These are phyloP conservation scores for Sebastes matsubarae DNA, from an alignment of 2,797 vertebrate species.

Conservation along the genomic window DNA sequence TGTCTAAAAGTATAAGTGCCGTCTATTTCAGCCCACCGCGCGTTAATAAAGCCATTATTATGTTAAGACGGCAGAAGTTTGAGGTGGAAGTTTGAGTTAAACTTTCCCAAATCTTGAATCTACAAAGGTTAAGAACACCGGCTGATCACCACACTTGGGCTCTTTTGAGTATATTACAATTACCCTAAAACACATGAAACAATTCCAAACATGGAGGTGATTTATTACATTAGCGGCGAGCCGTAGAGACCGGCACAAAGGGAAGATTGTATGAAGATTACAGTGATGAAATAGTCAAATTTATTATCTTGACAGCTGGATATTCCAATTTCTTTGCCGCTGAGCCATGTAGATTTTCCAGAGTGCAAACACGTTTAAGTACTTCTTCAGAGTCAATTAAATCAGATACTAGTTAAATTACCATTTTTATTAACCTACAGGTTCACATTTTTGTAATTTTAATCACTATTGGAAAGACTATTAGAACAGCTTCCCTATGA, in stretches of 20 bases:
- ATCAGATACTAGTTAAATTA: conserved; percentile 83
- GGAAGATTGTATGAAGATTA: conserved; percentile 81
- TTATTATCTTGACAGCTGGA: conserved; percentile 84
- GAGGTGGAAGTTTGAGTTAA: conserved; percentile 32
- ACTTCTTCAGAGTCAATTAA: conserved; percentile 81
- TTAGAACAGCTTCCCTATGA: conserved; percentile 74
- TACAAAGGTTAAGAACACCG: conserved; percentile 38
- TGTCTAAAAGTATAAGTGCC: neutral
- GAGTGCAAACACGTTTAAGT: conserved; percentile 80
- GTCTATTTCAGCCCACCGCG: neutral
- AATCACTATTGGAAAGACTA: conserved; percentile 79
- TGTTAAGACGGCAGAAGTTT: conserved; percentile 12
- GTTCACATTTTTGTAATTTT: conserved; percentile 80
- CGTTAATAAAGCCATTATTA: neutral
- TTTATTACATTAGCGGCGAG: conserved; percentile 72
- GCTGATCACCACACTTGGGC: conserved; percentile 28
- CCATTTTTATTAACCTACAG: conserved; percentile 82
- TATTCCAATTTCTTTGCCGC: conserved; percentile 79
- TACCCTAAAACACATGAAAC: conserved; percentile 61
- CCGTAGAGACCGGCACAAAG: conserved; percentile 69
- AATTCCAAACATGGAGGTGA: conserved; percentile 72
- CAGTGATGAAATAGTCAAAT: conserved; percentile 80
- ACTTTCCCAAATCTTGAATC: conserved; percentile 55
- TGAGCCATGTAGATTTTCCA: conserved; percentile 78
- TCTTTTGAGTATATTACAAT: conserved; percentile 56